Evolutionary conservation across 2,888 invertebrate species (phyloP).

Genomic region (Lasioglossum villosulum): DNA sequence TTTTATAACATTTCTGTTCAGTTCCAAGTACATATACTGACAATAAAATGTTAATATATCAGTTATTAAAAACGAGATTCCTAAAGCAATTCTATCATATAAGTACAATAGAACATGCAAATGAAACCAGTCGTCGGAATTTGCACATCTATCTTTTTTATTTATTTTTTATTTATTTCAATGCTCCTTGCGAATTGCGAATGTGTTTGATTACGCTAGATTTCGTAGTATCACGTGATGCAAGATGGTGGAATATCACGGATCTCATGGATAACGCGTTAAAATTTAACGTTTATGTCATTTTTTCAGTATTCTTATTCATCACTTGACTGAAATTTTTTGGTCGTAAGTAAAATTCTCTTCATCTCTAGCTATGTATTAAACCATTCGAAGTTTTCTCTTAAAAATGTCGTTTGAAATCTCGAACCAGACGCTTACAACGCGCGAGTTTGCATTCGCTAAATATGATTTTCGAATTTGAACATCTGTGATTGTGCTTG

Average conservation of each 20-base stretch:
- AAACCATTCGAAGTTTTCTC: not conserved
- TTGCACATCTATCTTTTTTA: not conserved
- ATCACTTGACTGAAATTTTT: constrained; percentile 51
- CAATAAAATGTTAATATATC: constrained; percentile 32
- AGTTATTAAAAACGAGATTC: constrained; percentile 11
- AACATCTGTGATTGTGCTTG: constrained; percentile 46
- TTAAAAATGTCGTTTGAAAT: constrained; percentile 49
- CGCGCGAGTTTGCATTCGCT: constrained; percentile 63
- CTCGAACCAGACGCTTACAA: constrained; percentile 74
- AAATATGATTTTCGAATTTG: constrained; percentile 74
- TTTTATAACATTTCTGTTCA: constrained; percentile 20
- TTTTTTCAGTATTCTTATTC: constrained; percentile 56
- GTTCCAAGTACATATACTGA: constrained; percentile 5
- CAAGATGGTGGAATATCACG: constrained; percentile 66
- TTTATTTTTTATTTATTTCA: constrained; percentile 16
- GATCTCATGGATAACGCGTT: constrained; percentile 60
- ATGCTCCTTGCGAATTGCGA: constrained; percentile 29
- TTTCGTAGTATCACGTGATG: constrained; percentile 66
- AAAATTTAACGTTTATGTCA: constrained; percentile 64
- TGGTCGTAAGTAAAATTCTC: constrained; percentile 49
- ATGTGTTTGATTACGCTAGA: constrained; percentile 42
- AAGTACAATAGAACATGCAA: constrained; percentile 21
- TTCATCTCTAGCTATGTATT: not conserved
- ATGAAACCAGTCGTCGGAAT: not conserved
- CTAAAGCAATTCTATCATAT: not conserved